These are phyloP conservation scores for Frankliniella fusca DNA, from an alignment of 2,888 invertebrate genomes.

Conservation along the genomic window DNA sequence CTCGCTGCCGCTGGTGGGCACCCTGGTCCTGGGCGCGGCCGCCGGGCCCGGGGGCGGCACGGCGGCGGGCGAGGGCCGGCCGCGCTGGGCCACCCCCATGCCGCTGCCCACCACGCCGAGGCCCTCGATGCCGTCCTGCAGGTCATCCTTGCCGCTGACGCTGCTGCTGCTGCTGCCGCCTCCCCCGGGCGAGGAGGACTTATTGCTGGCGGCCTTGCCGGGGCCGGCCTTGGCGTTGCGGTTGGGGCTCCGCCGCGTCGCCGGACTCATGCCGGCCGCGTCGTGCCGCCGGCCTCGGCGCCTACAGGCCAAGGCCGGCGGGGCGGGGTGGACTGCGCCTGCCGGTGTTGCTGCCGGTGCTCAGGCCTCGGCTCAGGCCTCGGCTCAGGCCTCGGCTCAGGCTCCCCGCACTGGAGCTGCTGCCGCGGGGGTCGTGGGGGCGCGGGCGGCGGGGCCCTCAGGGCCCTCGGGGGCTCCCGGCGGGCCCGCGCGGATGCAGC, in stretches of 20 bases:
- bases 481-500: neutral
- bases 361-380: neutral
- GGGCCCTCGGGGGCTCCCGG: neutral
- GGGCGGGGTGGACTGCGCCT: neutral
- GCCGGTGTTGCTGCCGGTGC: neutral
- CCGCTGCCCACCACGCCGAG: slow-evolving; percentile 42
- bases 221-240: neutral
- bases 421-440: neutral
- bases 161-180: slow-evolving; percentile 31
- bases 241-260: slow-evolving; percentile 30
- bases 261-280: slow-evolving; percentile 33
- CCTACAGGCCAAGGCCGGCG: neutral
- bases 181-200: slow-evolving; percentile 21
- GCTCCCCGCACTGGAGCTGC: neutral
- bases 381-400: neutral
- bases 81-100: slow-evolving; percentile 27
- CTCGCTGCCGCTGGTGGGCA: slow-evolving; percentile 37
- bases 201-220: neutral
- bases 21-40: slow-evolving; percentile 36
- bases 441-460: neutral
- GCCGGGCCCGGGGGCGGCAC: slow-evolving; percentile 40
- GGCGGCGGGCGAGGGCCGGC: slow-evolving; percentile 33
- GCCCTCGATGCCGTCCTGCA: slow-evolving; percentile 44
- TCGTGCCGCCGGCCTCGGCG: slow-evolving; percentile 33
- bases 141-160: slow-evolving; percentile 36